Base-by-base conservation (phyloP, 2,113 vertebrate genomes). In the Cinclus cinclus region DNA sequence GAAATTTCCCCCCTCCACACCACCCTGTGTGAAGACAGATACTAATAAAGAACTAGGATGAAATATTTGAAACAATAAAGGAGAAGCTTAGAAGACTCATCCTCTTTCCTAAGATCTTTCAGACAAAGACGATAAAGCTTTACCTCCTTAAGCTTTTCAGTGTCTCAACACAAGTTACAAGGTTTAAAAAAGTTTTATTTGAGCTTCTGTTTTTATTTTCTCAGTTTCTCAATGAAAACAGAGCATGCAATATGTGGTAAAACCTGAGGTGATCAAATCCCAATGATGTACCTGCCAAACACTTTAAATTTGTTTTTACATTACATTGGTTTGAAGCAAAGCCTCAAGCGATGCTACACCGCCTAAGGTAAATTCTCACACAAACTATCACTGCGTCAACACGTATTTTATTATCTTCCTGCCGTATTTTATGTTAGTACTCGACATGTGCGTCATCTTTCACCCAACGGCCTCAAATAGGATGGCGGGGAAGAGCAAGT, bases 141-240 rank as follows among this genome's bases (percentile, higher is more conserved):
- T 68, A 89, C 27, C 21, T 35, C 24, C 24, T 28, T 15, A 60
- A 46, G 42, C 15, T 91, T 69, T 81, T 42, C 59, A 55, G 15
- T 3, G 9, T 17, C 53, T 87, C 19, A 35, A 30, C 39, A 58
- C 6, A 28, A 41, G 14, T 44, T 46, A 74, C 0, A 1, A 68
- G 12, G 15, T 35, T 24, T 55, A 50, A 12, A 12, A 7, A 0
- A 2, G 18, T 13, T 44, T 15, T 14, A 41, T 28, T 13, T 0
- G 1, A 76, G 22, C 25, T 81, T 46, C 7, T 31, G 7, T 5
- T 82, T 62, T 74, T 62, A 50, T 74, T 56, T 68, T 55, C 47
- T 64, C 22, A 3, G 31, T 49, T 87, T 84, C 47, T 56, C 87
- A 75, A 67, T 31, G 6, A 65, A 75, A 89, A 53, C 8, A 56